A percentile compares a stretch with the other conserved stretches of the same genome.
phyloP scores from a whole-genome alignment of 2,797 vertebrate species.

The Galaxias olidus region DNA sequence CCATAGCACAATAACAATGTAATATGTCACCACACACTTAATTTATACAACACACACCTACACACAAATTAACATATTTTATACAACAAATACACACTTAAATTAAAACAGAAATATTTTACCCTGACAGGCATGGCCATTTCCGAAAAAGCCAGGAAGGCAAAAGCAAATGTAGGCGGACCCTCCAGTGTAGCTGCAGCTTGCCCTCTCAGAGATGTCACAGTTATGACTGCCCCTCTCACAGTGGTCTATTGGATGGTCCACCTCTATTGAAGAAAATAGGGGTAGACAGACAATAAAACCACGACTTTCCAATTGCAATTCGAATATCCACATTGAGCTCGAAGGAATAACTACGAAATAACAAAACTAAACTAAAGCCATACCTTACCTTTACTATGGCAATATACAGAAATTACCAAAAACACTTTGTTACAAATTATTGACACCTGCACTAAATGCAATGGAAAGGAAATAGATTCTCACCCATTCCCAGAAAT shows the following conservation, averaged over 20 bases:
- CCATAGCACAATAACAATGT: background rate
- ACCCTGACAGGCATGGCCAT: slow-evolving; percentile 84
- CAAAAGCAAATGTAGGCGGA: slow-evolving; percentile 82
- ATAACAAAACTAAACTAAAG: no score
- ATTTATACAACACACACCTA: background rate
- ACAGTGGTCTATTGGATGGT: slow-evolving; percentile 80
- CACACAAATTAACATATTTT: background rate
- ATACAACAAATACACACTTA: background rate
- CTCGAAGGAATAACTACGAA: no score
- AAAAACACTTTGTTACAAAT: no score
- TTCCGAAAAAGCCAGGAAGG: slow-evolving; percentile 80
- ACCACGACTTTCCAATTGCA: background rate
- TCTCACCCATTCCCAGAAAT: no score
- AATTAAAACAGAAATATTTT: slow-evolving; percentile 24
- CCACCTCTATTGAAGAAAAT: slow-evolving; percentile 55
- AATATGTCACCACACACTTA: background rate
- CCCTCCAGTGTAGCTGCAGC: slow-evolving; percentile 80
- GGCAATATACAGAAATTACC: no score
- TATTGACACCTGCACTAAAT: no score
- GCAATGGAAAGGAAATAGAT: no score
- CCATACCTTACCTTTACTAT: no score
- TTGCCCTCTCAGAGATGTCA: slow-evolving; percentile 80
- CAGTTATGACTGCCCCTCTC: slow-evolving; percentile 81
- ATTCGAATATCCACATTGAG: no score
- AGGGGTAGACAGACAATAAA: slow-evolving; percentile 6